These are phyloP conservation scores for Candidula unifasciata DNA, from an alignment of 2,888 invertebrate species.

Conservation along the genomic window DNA sequence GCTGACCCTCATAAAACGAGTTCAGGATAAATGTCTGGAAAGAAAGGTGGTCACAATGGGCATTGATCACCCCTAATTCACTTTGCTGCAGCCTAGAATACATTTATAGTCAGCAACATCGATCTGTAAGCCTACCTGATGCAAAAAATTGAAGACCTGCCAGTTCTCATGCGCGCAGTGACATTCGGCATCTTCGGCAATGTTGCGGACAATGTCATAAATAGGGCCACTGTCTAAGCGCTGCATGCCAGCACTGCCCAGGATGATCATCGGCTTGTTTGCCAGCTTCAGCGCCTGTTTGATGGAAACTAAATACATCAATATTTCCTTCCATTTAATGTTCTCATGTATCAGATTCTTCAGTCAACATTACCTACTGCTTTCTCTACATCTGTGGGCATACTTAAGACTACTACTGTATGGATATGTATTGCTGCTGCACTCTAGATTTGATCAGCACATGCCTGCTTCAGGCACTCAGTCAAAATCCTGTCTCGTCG, in stretches of 20 bases:
- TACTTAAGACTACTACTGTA: too few species aligned
- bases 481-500: too few species aligned
- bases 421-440: too few species aligned
- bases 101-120: not conserved
- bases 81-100: not conserved
- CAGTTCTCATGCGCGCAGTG: slow-evolving; percentile 78
- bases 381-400: too few species aligned
- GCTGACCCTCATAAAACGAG: too few species aligned
- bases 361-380: too few species aligned
- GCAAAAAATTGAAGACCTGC: slow-evolving; percentile 94
- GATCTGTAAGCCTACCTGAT: slow-evolving; percentile 82
- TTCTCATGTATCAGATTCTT: too few species aligned
- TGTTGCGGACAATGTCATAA: not conserved
- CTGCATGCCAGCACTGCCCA: slow-evolving; percentile 91
- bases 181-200: not conserved
- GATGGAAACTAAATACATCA: not conserved
- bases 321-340: not conserved
- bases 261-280: slow-evolving; percentile 92
- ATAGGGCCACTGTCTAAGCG: slow-evolving; percentile 78
- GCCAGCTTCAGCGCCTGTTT: slow-evolving; percentile 83
- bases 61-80: too few species aligned
- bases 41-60: too few species aligned
- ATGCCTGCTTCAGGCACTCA: too few species aligned
- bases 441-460: too few species aligned
- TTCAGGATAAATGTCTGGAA: too few species aligned